Conservation (phyloP, 2,113 vertebrate species). For the Cyprinus carpio region DNA sequence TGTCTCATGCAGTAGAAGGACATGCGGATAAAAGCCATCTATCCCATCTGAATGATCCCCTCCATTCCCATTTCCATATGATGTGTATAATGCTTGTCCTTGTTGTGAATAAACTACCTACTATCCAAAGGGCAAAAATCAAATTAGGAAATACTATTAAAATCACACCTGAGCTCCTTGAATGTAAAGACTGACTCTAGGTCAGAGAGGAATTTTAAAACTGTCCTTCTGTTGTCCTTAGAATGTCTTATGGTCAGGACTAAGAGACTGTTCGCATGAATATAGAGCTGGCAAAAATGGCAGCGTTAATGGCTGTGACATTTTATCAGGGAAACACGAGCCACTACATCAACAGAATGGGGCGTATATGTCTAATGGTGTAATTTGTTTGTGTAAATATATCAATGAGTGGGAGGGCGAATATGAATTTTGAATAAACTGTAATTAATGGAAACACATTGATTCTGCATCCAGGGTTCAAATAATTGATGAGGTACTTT, state of each 20-base stretch:
- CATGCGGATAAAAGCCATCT: constrained; percentile 58
- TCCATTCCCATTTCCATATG: neutral
- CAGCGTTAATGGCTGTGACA: constrained; percentile 39
- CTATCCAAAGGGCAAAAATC: constrained; percentile 22
- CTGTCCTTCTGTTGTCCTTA: neutral
- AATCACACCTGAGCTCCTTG: neutral
- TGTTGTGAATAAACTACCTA: constrained; percentile 15
- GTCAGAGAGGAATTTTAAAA: constrained; percentile 9
- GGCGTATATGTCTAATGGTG: constrained; percentile 50
- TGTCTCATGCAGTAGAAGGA: constrained; percentile 55
- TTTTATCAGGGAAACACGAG: constrained; percentile 46
- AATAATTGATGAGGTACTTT: constrained; percentile 53
- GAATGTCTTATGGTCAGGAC: constrained; percentile 17
- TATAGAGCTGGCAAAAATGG: constrained; percentile 15
- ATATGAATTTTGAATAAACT: constrained; percentile 63
- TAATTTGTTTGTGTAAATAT: constrained; percentile 59
- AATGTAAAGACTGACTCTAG: neutral
- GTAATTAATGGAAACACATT: constrained; percentile 62
- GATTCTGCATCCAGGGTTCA: constrained; percentile 55
- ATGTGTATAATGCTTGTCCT: neutral
- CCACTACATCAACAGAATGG: constrained; percentile 56
- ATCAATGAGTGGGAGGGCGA: constrained; percentile 52
- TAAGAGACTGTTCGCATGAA: neutral
- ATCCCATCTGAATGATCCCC: constrained; percentile 20
- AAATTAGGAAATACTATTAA: neutral